Conservation (phyloP, 1,140 invertebrate species). For the Drosophila elegans region DNA sequence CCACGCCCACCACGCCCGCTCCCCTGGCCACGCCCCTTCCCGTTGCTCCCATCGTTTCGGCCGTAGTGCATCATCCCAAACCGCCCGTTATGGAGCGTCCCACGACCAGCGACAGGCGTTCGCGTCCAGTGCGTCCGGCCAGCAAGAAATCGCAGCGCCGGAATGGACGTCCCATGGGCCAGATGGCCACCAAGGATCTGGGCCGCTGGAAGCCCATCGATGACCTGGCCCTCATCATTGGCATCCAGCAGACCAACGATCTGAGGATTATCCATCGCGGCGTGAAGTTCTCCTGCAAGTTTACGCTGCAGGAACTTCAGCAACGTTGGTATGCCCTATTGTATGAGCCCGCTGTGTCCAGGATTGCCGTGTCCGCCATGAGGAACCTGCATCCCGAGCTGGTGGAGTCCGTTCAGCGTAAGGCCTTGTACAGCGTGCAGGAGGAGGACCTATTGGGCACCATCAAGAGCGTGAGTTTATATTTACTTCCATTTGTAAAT, state of each 20-base stretch:
- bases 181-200: constrained; percentile 92
- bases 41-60: constrained; percentile 9
- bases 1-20: constrained; percentile 32
- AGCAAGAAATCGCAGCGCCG: constrained; percentile 85
- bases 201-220: constrained; percentile 99
- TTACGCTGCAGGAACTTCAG: constrained; percentile 96
- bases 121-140: constrained; percentile 67
- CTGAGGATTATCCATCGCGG: constrained; percentile 94
- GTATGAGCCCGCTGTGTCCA: constrained; percentile 95
- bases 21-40: constrained; percentile 34
- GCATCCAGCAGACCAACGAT: constrained; percentile 97
- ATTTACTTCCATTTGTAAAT: neutral
- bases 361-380: constrained; percentile 96
- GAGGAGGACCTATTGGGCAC: constrained; percentile 95
- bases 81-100: constrained; percentile 51
- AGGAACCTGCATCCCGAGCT: constrained; percentile 96
- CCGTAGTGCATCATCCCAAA: constrained; percentile 30
- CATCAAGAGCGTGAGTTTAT: constrained; percentile 90
- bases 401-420: constrained; percentile 93
- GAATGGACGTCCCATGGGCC: constrained; percentile 87
- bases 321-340: constrained; percentile 97
- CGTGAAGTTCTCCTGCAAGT: constrained; percentile 98
- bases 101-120: constrained; percentile 32
- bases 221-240: constrained; percentile 96
- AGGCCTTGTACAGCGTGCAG: constrained; percentile 94